Evolutionary conservation across 2,888 invertebrate species (phyloP), one percentile per base, ranked within the genome.

Genomic region (Hypselothyrea guttata): DNA sequence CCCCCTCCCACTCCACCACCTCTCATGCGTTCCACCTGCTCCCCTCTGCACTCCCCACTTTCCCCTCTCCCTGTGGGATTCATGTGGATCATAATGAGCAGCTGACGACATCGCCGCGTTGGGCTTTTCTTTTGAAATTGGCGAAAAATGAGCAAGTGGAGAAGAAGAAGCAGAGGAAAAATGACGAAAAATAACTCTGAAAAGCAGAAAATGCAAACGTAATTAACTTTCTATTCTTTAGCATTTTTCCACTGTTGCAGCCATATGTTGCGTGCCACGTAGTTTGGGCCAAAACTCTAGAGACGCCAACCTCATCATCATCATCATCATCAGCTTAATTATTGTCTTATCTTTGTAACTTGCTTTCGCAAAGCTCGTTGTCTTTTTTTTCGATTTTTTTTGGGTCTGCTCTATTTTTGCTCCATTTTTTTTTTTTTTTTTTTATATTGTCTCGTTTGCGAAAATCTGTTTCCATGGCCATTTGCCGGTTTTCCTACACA

Each of bases 191-290:
- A 55, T 37, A 60, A 55, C 33, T 71, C 78, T 58, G 47, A 52
- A 68, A 58, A 52, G 52, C 33, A 49, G 37, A 52, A 57, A 55
- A 64, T 63, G 60, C 70, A 70, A 70, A 72, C 75, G 67, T 76
- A 83, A 83, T 85, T 75, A 85, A 83, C 82, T 83, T 83, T 83
- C 85, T 83, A 85, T 83, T 84, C 70, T 71, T 62, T 70, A 40
- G 67, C 42, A 55, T 46, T 57, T 47, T 49, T 18, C 27, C 51
- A 37, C 37, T 22, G 47, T 69, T 55, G 64, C 63, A 62, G 52
- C 48, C 49, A 53, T 44, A 33, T 48, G 55, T 67, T 63, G 73
- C 63, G 52, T 78, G 72, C 54, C 59, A 61, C 57, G 59, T 63
- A 30, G 34, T 52, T 33, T 53, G 38, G 41, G 38, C 27, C 61